Conservation (phyloP, 2,797 vertebrate species). For the Danionella dracula region DNA sequence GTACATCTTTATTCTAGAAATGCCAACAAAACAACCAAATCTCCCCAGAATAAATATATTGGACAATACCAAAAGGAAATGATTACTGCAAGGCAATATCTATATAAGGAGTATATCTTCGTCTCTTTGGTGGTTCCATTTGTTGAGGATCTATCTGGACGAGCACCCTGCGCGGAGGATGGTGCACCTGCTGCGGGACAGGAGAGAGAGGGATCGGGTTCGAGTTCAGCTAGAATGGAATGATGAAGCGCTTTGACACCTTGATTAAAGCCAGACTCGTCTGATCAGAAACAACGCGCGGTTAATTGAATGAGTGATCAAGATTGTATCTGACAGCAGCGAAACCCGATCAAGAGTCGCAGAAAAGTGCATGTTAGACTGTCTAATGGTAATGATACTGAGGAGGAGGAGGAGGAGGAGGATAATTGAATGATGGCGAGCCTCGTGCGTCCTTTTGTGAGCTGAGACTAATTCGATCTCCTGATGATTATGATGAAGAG, state of each 20-base stretch:
- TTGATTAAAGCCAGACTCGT: constrained; percentile 53
- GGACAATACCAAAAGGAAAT: no score
- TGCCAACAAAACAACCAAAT: no score
- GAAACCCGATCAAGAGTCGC: constrained; percentile 41
- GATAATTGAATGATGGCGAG: constrained; percentile 46
- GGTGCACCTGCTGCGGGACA: constrained; percentile 35
- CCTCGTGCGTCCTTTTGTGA: constrained; percentile 42
- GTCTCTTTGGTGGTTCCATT: no score
- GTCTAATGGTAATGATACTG: constrained; percentile 44
- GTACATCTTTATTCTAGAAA: no score
- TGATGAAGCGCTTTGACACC: constrained; percentile 48
- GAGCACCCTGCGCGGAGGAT: background rate
- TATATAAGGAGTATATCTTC: no score
- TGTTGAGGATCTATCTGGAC: no score
- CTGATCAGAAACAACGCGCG: constrained; percentile 47
- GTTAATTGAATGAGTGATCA: constrained; percentile 56
- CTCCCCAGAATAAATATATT: no score
- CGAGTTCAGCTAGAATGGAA: constrained; percentile 33
- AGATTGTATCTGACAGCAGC: constrained; percentile 39
- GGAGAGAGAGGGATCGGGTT: constrained; percentile 37
- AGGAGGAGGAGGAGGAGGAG: background rate
- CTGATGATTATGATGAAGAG: constrained; percentile 34
- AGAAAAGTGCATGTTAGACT: constrained; percentile 49
- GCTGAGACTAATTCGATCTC: constrained; percentile 46
- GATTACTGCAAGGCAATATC: no score